These are phyloP conservation scores for Pyrochroa serraticornis DNA, from an alignment of 2,888 invertebrate species.

Conservation along the genomic window DNA sequence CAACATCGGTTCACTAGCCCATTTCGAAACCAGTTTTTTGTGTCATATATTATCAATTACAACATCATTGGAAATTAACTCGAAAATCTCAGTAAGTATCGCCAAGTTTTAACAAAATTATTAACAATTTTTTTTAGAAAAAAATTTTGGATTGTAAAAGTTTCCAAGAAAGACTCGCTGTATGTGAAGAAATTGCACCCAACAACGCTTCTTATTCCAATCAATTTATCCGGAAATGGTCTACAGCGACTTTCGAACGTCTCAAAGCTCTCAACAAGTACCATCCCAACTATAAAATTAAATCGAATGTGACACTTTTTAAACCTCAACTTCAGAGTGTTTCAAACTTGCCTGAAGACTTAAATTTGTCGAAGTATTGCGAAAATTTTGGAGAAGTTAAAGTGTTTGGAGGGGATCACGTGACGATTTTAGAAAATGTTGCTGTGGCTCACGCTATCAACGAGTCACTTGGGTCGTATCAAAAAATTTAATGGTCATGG, in stretches of 20 bases:
- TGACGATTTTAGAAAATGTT: slow-evolving; percentile 70
- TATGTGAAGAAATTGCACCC: slow-evolving; percentile 5
- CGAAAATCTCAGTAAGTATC: not conserved
- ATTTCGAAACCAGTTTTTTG: slow-evolving; percentile 63
- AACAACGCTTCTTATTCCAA: slow-evolving; percentile 1
- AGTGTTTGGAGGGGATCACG: slow-evolving; percentile 75
- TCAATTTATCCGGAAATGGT: not conserved
- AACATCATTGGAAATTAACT: slow-evolving; percentile 4
- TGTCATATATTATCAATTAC: not conserved
- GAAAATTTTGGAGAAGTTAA: slow-evolving; percentile 65
- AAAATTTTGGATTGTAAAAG: not conserved
- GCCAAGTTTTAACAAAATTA: too few relatives aligned
- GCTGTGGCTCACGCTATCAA: slow-evolving; percentile 69
- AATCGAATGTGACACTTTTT: slow-evolving; percentile 37
- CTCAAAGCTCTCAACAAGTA: slow-evolving; percentile 34
- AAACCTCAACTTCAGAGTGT: slow-evolving; percentile 35
- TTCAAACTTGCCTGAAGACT: slow-evolving; percentile 62
- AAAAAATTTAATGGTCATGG: too few relatives aligned
- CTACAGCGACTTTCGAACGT: slow-evolving; percentile 29
- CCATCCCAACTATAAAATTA: slow-evolving; percentile 36
- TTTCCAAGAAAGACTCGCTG: slow-evolving; percentile 5
- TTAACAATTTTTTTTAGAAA: slow-evolving; percentile 1
- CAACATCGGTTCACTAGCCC: slow-evolving; percentile 56
- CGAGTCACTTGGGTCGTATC: not conserved
- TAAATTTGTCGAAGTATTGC: slow-evolving; percentile 67